Conservation (phyloP, 2,113 vertebrate genomes). For the Gambusia holbrooki region DNA sequence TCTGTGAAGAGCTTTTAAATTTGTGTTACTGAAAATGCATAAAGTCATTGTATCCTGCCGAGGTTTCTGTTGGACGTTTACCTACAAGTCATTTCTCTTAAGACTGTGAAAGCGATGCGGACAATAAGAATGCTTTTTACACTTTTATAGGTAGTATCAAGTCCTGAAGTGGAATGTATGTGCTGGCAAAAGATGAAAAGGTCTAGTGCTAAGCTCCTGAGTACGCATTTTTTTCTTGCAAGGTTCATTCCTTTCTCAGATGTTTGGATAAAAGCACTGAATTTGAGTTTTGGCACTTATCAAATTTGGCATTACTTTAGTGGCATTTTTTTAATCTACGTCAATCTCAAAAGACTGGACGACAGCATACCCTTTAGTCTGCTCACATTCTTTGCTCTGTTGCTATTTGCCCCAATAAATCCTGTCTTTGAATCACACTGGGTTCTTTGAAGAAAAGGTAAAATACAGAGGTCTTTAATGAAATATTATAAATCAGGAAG, state of each 20-base stretch:
- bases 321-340: slow-evolving; percentile 25
- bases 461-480: slow-evolving; percentile 16
- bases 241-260: slow-evolving; percentile 65
- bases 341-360: slow-evolving; percentile 44
- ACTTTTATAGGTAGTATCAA: slow-evolving; percentile 23
- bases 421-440: slow-evolving; percentile 23
- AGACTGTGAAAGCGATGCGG: slow-evolving; percentile 22
- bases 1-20: neutral
- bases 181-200: slow-evolving; percentile 60
- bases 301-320: slow-evolving; percentile 41
- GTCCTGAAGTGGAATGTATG: slow-evolving; percentile 28
- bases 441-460: slow-evolving; percentile 39
- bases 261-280: slow-evolving; percentile 66
- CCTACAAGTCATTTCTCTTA: slow-evolving; percentile 17
- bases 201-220: slow-evolving; percentile 34
- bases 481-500: slow-evolving; percentile 22
- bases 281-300: slow-evolving; percentile 53
- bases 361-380: slow-evolving; percentile 31
- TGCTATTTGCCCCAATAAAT: slow-evolving; percentile 41
- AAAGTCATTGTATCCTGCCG: neutral
- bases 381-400: slow-evolving; percentile 32
- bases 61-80: slow-evolving; percentile 2
- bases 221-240: slow-evolving; percentile 23
- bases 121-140: slow-evolving; percentile 24
- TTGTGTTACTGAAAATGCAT: neutral